Base-by-base conservation (phyloP, 2,888 invertebrate genomes). In the Parapristionchus giblindavisi region DNA sequence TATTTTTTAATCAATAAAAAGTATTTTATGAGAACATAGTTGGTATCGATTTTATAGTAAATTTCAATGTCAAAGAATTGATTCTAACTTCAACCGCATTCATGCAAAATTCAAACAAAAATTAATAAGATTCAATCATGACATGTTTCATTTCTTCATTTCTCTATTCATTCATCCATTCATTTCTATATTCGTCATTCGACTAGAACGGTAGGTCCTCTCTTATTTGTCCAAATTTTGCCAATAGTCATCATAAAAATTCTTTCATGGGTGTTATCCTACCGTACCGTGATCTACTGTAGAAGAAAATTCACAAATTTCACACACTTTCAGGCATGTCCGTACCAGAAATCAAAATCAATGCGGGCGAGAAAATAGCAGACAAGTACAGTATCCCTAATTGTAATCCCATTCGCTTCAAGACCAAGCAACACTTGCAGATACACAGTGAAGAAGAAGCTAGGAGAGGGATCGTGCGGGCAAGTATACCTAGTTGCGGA, bases 401-500 rank as follows among this genome's bases (percentile, higher is more conserved):
- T 38, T 29, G 0, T 29, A 21, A 54, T 54, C 54, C 2, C 14
- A 24, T 5, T 3, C 24, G 6, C 52, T 8, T 52, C 8, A 14
- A 48, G 11, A 17, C 21, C n/a, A n/a, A n/a, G 60, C 40, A 43
- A 27, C 8, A 34, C 8, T 51, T 17, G 11, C 51, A 72, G 72
- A 72, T 72, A 32, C 43, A 34, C 32, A 14, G 72, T 72, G n/a
- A 72, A 72, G 48, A 72, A 72, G 72, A 72, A 72, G 34, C 29
- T 72, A n/a, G 72, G 72, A 29, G 72, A 72, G 32, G 72, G 72
- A 17, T 72, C 72, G 43, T 72, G 72, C 48, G 72, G 72, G 4
- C 43, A 48, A 60, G 72, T 72, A 3, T 72, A 32, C 32, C 60
- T 72, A 8, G 48, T 72, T 8, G 5, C 24, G 6, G 72, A 72